These are phyloP conservation scores for Tinea semifulvella DNA, from an alignment of 2,888 invertebrate genomes.

Conservation along the genomic window DNA sequence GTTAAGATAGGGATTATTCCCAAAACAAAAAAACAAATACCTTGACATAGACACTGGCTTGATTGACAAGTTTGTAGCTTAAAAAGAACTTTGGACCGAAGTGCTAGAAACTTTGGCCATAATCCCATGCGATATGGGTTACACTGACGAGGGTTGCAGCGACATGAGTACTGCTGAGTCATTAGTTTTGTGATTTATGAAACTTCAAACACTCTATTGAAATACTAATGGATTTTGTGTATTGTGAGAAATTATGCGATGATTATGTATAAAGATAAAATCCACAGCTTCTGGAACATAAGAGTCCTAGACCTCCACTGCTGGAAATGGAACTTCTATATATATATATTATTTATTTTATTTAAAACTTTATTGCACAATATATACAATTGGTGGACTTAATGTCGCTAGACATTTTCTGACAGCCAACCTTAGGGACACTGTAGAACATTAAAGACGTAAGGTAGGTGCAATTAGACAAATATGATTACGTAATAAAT, in stretches of 20 bases:
- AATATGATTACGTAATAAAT: too few species aligned
- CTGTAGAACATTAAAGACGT: too few species aligned
- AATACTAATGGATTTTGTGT: slow-evolving; percentile 12
- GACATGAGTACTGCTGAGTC: slow-evolving; percentile 12
- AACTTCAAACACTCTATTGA: slow-evolving; percentile 8
- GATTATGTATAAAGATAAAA: background rate
- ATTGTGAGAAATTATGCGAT: background rate
- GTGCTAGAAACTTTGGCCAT: slow-evolving; percentile 3
- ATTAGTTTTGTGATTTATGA: slow-evolving; percentile 13
- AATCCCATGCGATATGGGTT: slow-evolving; percentile 12
- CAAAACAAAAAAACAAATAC: background rate
- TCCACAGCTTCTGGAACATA: too few species aligned
- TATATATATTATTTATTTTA: too few species aligned
- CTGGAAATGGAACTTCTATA: too few species aligned
- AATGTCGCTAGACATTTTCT: too few species aligned
- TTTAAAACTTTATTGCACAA: too few species aligned
- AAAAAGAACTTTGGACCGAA: slow-evolving; percentile 1
- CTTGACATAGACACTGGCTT: slow-evolving; percentile 4
- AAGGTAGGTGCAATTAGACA: too few species aligned
- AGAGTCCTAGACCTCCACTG: too few species aligned
- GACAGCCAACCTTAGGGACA: too few species aligned
- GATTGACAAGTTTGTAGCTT: slow-evolving; percentile 2
- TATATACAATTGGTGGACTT: too few species aligned
- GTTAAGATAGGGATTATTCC: too few species aligned
- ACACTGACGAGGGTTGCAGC: slow-evolving; percentile 11